These are phyloP conservation scores for Ceratina japonica DNA, from an alignment of 1,140 invertebrate genomes.

Conservation along the genomic window DNA sequence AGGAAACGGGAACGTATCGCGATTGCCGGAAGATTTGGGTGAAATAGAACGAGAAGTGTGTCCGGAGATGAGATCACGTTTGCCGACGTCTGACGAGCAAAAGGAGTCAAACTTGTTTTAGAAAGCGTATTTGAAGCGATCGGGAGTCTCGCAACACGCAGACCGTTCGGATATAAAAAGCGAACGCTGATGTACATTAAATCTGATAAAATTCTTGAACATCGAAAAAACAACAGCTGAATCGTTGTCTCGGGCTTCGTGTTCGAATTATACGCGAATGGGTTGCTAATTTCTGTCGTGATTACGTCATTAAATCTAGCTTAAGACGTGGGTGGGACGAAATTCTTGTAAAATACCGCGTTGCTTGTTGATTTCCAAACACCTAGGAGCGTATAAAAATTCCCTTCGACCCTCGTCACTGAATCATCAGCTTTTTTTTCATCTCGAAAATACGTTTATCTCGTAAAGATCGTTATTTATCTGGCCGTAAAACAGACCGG, in stretches of 20 bases:
- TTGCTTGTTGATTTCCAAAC: not conserved
- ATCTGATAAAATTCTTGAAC: conserved; percentile 1
- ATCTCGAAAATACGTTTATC: no score
- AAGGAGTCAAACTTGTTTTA: conserved; percentile 16
- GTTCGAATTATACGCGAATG: not conserved
- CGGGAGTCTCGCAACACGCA: not conserved
- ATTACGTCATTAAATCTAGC: no score
- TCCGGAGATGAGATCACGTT: not conserved
- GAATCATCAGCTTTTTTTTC: not conserved
- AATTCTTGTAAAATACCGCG: not conserved
- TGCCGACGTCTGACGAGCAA: conserved; percentile 6
- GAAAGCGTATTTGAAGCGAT: conserved; percentile 16
- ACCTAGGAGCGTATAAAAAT: not conserved
- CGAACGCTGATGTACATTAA: not conserved
- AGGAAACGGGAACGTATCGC: not conserved
- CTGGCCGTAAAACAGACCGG: not conserved
- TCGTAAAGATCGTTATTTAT: not conserved
- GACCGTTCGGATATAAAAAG: not conserved
- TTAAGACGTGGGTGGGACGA: no score
- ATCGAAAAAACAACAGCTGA: not conserved
- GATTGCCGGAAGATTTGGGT: not conserved
- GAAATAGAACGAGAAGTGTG: conserved; percentile 12
- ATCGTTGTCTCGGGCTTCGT: not conserved
- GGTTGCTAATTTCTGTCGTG: no score
- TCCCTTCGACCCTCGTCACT: not conserved